A percentile compares a stretch with the other conserved stretches of the same genome.
Conservation (phyloP, 2,888 invertebrate species). For the Drosophila macrospina region DNA sequence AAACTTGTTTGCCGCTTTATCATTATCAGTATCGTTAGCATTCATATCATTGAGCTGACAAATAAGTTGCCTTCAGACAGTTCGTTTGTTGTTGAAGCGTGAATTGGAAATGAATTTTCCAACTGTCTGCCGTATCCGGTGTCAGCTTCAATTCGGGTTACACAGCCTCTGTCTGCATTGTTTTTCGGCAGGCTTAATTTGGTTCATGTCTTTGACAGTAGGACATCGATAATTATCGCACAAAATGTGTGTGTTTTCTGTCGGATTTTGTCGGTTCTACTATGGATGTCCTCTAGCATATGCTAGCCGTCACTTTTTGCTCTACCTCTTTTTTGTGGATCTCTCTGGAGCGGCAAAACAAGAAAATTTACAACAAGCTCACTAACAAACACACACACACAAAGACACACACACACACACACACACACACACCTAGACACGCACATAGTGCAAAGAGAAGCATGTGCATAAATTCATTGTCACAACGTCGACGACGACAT, state of each 20-base stretch:
- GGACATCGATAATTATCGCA: slow-evolving; percentile 71
- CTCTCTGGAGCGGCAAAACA: slow-evolving; percentile 55
- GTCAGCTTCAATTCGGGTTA: slow-evolving; percentile 4
- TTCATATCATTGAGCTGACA: neutral
- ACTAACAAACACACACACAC: slow-evolving; percentile 13
- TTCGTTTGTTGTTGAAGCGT: neutral
- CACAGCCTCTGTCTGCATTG: slow-evolving; percentile 1
- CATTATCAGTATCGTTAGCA: neutral
- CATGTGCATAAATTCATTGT: slow-evolving; percentile 76
- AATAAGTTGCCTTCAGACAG: neutral
- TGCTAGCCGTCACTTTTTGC: slow-evolving; percentile 26
- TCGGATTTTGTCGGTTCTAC: neutral
- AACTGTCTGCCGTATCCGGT: slow-evolving; percentile 4
- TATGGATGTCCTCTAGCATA: slow-evolving; percentile 38
- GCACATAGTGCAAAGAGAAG: slow-evolving; percentile 12
- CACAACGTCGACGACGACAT: slow-evolving; percentile 63
- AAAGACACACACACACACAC: slow-evolving; percentile 12
- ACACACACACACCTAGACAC: slow-evolving; percentile 3
- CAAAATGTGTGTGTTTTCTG: slow-evolving; percentile 47
- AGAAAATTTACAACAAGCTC: slow-evolving; percentile 62
- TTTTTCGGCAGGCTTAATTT: slow-evolving; percentile 13
- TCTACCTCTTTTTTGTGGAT: slow-evolving; percentile 27
- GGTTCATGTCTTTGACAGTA: slow-evolving; percentile 50
- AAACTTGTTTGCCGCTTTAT: neutral
- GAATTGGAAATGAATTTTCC: slow-evolving; percentile 8